phyloP scores from a whole-genome alignment of 2,797 vertebrate genomes.

The Acrossocheilus fasciatus region DNA sequence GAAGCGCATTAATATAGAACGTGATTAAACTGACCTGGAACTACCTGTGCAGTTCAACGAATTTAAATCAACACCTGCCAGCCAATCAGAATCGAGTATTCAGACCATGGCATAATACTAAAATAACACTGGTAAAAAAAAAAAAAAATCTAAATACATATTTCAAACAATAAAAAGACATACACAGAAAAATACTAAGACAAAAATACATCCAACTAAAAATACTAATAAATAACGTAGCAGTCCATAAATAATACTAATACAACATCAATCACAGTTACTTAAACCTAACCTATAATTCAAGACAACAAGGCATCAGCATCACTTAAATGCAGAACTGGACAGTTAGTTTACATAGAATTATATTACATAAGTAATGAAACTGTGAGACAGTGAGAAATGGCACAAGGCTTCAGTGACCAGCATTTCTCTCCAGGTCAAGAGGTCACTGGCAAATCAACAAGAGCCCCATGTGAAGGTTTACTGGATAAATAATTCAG shows the following conservation, averaged over 20 bases:
- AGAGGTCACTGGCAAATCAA: constrained; percentile 6
- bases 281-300: not conserved
- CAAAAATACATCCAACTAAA: no score
- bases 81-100: no score
- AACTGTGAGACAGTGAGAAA: not conserved
- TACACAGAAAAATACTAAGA: no score
- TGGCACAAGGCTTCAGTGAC: constrained; percentile 35
- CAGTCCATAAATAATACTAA: not conserved
- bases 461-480: not conserved
- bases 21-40: no score
- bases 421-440: not conserved
- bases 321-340: not conserved
- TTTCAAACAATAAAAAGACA: no score
- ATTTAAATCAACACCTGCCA: no score
- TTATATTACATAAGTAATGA: not conserved
- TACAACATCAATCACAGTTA: not conserved
- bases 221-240: not conserved
- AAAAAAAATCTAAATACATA: no score
- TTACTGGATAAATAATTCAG: constrained; percentile 13
- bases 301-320: not conserved
- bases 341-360: not conserved
- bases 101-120: no score
- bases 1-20: no score
- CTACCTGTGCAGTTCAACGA: no score
- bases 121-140: no score